Conservation (phyloP, 2,888 invertebrate species). For the Trilocha varians region DNA sequence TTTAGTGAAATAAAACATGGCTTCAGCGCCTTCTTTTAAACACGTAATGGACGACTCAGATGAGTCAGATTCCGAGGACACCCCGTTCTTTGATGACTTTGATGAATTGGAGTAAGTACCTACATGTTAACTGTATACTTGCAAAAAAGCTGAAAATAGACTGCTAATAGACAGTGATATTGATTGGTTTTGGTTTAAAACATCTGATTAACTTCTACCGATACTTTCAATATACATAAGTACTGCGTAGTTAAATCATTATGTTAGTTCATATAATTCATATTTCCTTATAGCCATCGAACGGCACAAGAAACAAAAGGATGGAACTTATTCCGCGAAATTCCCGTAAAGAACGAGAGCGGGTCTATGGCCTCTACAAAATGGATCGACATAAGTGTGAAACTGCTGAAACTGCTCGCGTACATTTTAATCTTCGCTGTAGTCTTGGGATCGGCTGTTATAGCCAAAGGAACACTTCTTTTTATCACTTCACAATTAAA, state of each 20-base stretch:
- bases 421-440: conserved; percentile 78
- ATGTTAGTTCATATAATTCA: background rate
- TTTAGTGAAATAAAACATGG: conserved; percentile 36
- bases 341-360: conserved; percentile 77
- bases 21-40: conserved; percentile 37
- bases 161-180: no score
- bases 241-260: no score
- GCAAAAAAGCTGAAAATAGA: no score
- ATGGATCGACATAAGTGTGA: conserved; percentile 76
- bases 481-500: conserved; percentile 82
- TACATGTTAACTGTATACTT: no score
- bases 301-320: conserved; percentile 72
- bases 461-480: conserved; percentile 82
- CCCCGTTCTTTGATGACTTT: conserved; percentile 48
- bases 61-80: conserved; percentile 49
- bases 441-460: conserved; percentile 78
- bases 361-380: conserved; percentile 78
- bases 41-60: conserved; percentile 44
- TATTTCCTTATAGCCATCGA: conserved; percentile 42
- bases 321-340: conserved; percentile 87
- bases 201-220: no score
- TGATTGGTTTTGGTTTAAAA: no score
- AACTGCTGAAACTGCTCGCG: conserved; percentile 77
- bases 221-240: no score
- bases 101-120: conserved; percentile 53